Evolutionary conservation across 2,888 invertebrate species (phyloP).

Genomic region (Apodemia duryi): DNA sequence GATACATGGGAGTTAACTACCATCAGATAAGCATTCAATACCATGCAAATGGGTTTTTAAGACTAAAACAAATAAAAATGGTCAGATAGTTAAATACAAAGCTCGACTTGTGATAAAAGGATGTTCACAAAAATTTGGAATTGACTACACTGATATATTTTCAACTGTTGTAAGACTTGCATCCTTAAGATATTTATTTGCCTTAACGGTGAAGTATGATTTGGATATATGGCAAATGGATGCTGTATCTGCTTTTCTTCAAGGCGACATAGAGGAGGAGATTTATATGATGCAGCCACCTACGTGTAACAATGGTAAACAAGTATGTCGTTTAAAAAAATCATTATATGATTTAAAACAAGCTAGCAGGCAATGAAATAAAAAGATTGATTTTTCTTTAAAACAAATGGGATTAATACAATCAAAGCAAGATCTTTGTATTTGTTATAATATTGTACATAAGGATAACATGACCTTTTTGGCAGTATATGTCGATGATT

Average conservation of each 20-base stretch:
- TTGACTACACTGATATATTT: conserved; percentile 3
- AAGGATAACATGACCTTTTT: not conserved
- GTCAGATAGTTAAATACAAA: conserved; percentile 23
- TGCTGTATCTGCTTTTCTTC: conserved; percentile 30
- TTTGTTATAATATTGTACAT: too few species aligned
- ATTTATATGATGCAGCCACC: conserved; percentile 29
- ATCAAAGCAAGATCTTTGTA: too few species aligned
- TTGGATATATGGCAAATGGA: conserved; percentile 30
- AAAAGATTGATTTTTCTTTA: too few species aligned
- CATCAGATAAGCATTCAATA: not conserved
- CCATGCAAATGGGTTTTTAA: conserved; percentile 27
- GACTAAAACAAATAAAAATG: conserved; percentile 27
- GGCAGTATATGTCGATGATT: not conserved
- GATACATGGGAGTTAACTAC: not conserved
- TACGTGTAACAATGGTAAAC: too few species aligned
- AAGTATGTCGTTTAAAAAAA: conserved; percentile 23
- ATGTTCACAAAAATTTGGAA: conserved; percentile 6
- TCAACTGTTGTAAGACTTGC: conserved; percentile 31
- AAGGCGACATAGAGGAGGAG: conserved; percentile 30
- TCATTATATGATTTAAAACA: not conserved
- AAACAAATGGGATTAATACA: too few species aligned
- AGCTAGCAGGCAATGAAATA: too few species aligned
- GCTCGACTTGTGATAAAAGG: conserved; percentile 14
- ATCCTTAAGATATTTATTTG: conserved; percentile 26
- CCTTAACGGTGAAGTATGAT: conserved; percentile 22